These are phyloP conservation scores for Venturia canescens DNA, from an alignment of 1,140 invertebrate species.

Conservation along the genomic window DNA sequence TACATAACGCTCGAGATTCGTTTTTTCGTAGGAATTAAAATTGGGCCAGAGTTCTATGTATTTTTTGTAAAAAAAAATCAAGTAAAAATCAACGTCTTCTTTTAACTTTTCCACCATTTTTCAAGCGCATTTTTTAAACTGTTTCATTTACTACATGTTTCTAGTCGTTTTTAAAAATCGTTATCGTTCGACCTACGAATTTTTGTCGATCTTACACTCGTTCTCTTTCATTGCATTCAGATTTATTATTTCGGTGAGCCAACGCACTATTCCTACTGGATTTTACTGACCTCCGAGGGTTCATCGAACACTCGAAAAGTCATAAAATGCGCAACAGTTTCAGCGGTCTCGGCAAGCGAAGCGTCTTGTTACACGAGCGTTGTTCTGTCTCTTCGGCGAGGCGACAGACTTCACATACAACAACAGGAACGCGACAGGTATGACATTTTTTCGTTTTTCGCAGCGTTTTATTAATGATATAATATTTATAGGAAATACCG, in stretches of 20 bases:
- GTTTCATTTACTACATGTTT: too few relatives aligned
- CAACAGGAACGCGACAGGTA: slow-evolving; percentile 69
- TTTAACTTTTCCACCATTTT: too few relatives aligned
- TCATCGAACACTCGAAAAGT: slow-evolving; percentile 61
- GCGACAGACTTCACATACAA: slow-evolving; percentile 68
- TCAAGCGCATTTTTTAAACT: too few relatives aligned
- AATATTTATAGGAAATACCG: not conserved
- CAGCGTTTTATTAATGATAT: not conserved
- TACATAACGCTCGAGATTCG: too few relatives aligned
- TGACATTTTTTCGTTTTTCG: not conserved
- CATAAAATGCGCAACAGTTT: slow-evolving; percentile 66
- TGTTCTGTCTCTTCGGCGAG: slow-evolving; percentile 61
- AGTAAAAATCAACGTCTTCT: too few relatives aligned
- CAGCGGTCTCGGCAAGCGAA: slow-evolving; percentile 60
- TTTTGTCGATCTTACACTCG: not conserved
- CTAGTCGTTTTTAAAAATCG: too few relatives aligned
- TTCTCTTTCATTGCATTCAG: slow-evolving; percentile 51
- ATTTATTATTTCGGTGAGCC: slow-evolving; percentile 70
- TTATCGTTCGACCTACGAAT: too few relatives aligned
- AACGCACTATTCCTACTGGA: slow-evolving; percentile 69
- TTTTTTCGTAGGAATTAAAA: too few relatives aligned
- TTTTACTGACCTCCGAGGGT: slow-evolving; percentile 67
- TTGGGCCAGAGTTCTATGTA: too few relatives aligned
- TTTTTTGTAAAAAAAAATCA: too few relatives aligned
- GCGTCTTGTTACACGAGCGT: slow-evolving; percentile 70